phyloP scores from a whole-genome alignment of 2,888 invertebrate genomes.

The Coleophora flavipennella region DNA sequence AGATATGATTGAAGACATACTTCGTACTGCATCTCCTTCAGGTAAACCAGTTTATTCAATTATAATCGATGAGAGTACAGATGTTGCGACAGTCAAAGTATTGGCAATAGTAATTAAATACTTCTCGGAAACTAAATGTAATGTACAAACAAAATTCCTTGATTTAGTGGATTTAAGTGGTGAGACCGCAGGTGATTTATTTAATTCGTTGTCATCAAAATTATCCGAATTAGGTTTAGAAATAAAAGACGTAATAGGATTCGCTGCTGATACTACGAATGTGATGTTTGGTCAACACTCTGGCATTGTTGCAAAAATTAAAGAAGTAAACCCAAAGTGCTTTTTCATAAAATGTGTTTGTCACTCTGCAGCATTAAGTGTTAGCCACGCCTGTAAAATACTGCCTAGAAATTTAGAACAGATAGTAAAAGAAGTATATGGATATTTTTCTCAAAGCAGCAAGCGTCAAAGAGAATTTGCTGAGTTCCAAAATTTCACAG shows the following conservation, averaged over 20 bases:
- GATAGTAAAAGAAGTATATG: slow-evolving; percentile 16
- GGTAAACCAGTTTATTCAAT: neutral
- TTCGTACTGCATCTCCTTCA: neutral
- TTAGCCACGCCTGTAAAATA: neutral
- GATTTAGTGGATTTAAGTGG: neutral
- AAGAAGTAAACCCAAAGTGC: slow-evolving; percentile 14
- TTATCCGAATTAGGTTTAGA: neutral
- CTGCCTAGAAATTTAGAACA: slow-evolving; percentile 13
- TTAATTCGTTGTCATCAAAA: neutral
- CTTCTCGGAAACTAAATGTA: neutral
- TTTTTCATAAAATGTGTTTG: slow-evolving; percentile 14
- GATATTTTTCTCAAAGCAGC: slow-evolving; percentile 15
- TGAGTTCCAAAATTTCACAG: slow-evolving; percentile 12
- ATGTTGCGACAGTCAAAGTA: neutral
- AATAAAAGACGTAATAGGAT: neutral
- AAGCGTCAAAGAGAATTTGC: slow-evolving; percentile 16
- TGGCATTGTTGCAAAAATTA: slow-evolving; percentile 16
- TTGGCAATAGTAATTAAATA: neutral
- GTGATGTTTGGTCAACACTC: slow-evolving; percentile 13
- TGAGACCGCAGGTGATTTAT: neutral
- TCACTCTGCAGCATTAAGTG: neutral
- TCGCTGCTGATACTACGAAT: slow-evolving; percentile 14
- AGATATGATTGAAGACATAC: neutral
- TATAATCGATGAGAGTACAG: neutral
- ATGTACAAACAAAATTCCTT: neutral